Conservation (phyloP, 2,888 invertebrate species). For the Liopterus haemorrhoidalis region DNA sequence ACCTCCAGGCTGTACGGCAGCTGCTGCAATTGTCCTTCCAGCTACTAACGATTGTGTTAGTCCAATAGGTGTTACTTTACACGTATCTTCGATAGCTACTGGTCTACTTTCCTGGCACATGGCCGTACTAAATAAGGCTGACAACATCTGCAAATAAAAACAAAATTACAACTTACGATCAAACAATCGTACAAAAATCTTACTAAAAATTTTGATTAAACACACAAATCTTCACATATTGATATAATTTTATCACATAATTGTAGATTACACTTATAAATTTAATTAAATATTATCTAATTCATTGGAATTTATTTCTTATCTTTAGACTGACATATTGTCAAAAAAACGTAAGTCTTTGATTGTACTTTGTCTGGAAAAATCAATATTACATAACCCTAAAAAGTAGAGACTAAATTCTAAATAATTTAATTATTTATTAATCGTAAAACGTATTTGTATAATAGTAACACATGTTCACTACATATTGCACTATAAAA, state of each 20-base stretch:
- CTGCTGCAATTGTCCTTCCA: constrained; percentile 42
- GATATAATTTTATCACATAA: too few relatives aligned
- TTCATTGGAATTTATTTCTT: neutral
- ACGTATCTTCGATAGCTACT: constrained; percentile 17
- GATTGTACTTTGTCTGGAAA: constrained; percentile 10
- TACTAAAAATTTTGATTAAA: too few relatives aligned
- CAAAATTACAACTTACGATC: too few relatives aligned
- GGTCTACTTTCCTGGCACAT: constrained; percentile 18
- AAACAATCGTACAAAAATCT: too few relatives aligned
- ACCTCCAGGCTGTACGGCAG: constrained; percentile 33
- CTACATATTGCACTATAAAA: neutral
- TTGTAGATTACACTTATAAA: too few relatives aligned
- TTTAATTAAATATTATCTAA: neutral
- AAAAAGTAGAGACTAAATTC: neutral
- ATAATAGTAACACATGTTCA: constrained; percentile 13
- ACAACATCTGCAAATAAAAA: constrained; percentile 18
- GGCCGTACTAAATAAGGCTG: constrained; percentile 13
- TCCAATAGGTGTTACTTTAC: constrained; percentile 26
- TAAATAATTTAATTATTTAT: constrained; percentile 4
- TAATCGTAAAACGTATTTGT: constrained; percentile 8
- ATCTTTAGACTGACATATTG: constrained; percentile 3
- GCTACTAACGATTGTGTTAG: constrained; percentile 41
- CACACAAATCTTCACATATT: too few relatives aligned
- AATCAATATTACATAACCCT: constrained; percentile 23
- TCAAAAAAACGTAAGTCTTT: constrained; percentile 14